Conservation (phyloP, 2,888 invertebrate genomes). For the Microctonus brassicae region DNA sequence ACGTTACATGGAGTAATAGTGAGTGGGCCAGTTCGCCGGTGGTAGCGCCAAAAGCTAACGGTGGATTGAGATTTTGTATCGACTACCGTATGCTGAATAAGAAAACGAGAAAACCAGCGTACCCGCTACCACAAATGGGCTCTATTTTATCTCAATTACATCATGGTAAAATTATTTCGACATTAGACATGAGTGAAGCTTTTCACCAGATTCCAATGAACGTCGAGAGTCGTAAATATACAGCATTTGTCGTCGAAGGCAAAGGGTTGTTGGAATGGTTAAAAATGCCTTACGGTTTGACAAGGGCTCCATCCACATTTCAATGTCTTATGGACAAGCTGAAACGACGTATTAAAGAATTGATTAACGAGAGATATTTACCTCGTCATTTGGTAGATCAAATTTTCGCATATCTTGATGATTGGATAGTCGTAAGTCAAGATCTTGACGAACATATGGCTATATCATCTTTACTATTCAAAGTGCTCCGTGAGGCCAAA, state of each 20-base stretch:
- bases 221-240: constrained; percentile 41
- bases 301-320: constrained; percentile 49
- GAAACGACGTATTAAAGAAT: too few species aligned
- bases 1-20: constrained; percentile 38
- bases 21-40: constrained; percentile 40
- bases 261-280: constrained; percentile 52
- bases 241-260: constrained; percentile 54
- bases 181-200: constrained; percentile 54
- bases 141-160: constrained; percentile 50
- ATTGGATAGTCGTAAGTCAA: too few species aligned
- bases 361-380: too few species aligned
- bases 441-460: too few species aligned
- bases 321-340: too few species aligned
- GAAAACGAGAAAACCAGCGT: constrained; percentile 17
- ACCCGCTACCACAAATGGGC: constrained; percentile 20
- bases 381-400: too few species aligned
- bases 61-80: constrained; percentile 11
- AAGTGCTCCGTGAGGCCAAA: constrained; percentile 29
- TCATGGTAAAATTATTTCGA: constrained; percentile 53
- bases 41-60: constrained; percentile 32
- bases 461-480: too few species aligned
- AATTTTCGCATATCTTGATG: too few species aligned
- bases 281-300: constrained; percentile 50
- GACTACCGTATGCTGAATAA: constrained; percentile 11
- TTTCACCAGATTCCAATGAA: constrained; percentile 54